Base-by-base conservation (phyloP, 2,888 invertebrate genomes). In the Geophilus truncorum region DNA sequence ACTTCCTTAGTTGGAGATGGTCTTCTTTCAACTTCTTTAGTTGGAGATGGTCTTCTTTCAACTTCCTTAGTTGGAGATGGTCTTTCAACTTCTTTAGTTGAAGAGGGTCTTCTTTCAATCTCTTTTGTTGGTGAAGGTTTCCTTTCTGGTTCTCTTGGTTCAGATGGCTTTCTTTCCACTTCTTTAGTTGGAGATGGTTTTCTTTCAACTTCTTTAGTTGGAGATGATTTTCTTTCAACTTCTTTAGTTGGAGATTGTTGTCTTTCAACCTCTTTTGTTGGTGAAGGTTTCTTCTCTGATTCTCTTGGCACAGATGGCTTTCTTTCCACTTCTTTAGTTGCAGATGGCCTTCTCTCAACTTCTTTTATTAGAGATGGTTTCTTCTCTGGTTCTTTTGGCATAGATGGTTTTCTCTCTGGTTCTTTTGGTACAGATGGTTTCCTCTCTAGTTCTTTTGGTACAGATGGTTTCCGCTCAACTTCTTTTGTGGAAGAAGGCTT, bases 31-130 rank as follows among this genome's bases (percentile, higher is more conserved):
- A 32, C 15, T 23, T 30, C 77, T 30, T 25, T 23, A n/a, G 70
- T 2, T 7, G n/a, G 5, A 9, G 36, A 40, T 40, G 36, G 36
- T 40, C 15, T 40, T 9, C 36, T 40, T 40, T 40, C 36, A 40
- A 28, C 76, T 75, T 81, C 80, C 23, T 51, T 75, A 15, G 79
- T 21, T 6, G 79, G 40, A 9, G 70, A 34, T 70, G 80, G 70
- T 28, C 70, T 23, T 70, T 40, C 36, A 40, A 40, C 9, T 15
- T 70, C 70, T 28, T 70, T 70, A 15, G 70, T 4, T 6, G n/a
- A 9, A 1, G 70, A 70, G 9, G 70, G 70, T 25, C 10, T 28
- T 10, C 28, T 70, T 28, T 70, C 70, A 25, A 28, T 70, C 23
- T 25, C 70, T 25, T 6, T 25, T 23, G 70, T 70, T 15, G 70